Percentiles rank a stretch among this genome's conserved stretches.
phyloP scores from a whole-genome alignment of 2,888 invertebrate genomes.

The Oegoconia quadripuncta region DNA sequence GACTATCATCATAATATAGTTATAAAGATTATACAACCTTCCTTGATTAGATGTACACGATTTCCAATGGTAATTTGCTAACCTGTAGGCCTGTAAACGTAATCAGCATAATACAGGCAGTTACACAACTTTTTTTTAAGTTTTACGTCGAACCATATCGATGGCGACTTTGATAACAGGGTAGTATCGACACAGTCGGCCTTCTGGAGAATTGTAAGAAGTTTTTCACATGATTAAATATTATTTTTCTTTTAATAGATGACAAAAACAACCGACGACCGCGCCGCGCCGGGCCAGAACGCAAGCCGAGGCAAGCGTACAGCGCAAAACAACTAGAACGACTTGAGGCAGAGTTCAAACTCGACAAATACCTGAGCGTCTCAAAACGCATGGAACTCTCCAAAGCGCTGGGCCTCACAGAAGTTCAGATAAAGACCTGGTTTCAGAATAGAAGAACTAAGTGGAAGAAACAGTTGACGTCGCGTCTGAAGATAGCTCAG shows the following conservation, averaged over 20 bases:
- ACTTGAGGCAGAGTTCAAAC: slow-evolving; percentile 95
- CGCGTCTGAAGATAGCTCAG: slow-evolving; percentile 92
- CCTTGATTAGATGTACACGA: too few species aligned
- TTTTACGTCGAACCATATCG: too few species aligned
- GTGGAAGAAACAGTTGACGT: slow-evolving; percentile 98
- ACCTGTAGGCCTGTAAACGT: too few species aligned
- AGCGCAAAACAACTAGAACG: slow-evolving; percentile 95
- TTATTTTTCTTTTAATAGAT: slow-evolving; percentile 63
- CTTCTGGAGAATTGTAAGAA: too few species aligned
- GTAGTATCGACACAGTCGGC: too few species aligned
- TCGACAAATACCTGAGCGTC: slow-evolving; percentile 97
- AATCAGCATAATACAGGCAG: too few species aligned
- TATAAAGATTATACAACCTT: too few species aligned
- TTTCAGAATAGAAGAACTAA: slow-evolving; percentile 97
- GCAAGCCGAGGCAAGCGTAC: slow-evolving; percentile 98
- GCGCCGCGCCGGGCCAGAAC: slow-evolving; percentile 91
- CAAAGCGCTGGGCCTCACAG: slow-evolving; percentile 91
- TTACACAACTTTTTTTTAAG: too few species aligned
- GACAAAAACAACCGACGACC: slow-evolving; percentile 90
- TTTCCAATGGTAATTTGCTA: too few species aligned
- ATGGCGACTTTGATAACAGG: too few species aligned
- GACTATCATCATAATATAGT: too few species aligned
- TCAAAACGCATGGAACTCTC: slow-evolving; percentile 96
- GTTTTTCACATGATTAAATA: too few species aligned
- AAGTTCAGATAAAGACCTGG: slow-evolving; percentile 98